Base-by-base conservation (phyloP, 2,113 vertebrate species). In the Dromaius novaehollandiae region DNA sequence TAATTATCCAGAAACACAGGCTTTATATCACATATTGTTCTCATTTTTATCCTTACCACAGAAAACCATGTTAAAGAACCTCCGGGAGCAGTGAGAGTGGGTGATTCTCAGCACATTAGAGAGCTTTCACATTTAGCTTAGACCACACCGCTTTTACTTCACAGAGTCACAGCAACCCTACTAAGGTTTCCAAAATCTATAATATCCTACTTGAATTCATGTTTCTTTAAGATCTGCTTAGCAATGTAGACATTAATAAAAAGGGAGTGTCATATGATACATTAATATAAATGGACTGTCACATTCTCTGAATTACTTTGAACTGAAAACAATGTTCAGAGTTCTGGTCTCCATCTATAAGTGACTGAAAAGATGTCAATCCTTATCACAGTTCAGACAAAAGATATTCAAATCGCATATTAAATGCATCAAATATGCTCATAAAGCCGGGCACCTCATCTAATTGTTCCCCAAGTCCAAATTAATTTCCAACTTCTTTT, bases 1-100 rank as follows among this genome's bases (percentile, higher is more conserved):
- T 42, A 95, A 94, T 92, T 96, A 91, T 14, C 74, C 51, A 89
- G 84, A 96, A 95, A 86, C 32, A 87, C 16, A 38, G 50, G 77
- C 80, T 94, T 95, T 64, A 15, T 78, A 85, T 83, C 66, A 81
- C 68, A 81, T 51, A 60, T 24, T 78, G 68, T 86, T 82, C 56
- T 95, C 38, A 73, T 93, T 85, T 94, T 63, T 93, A 18, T 56
- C 86, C 94, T 55, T 79, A 5, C 25, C 48, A 90, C 42, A 73
- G 51, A 84, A 92, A 94, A 75, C 28, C 25, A 87, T 19, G 32
- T 64, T 77, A 83, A 90, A 71, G 46, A 90, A 88, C 56, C 75
- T 80, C 53, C 53, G 61, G 50, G 15, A 89, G 9, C 19, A 36
- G 10, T 28, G 26, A 20, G 18, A 42, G 42, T 11, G 24, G 61